Evolutionary conservation across 2,113 vertebrate genomes (phyloP).

Genomic region (Dicentrarchus labrax): DNA sequence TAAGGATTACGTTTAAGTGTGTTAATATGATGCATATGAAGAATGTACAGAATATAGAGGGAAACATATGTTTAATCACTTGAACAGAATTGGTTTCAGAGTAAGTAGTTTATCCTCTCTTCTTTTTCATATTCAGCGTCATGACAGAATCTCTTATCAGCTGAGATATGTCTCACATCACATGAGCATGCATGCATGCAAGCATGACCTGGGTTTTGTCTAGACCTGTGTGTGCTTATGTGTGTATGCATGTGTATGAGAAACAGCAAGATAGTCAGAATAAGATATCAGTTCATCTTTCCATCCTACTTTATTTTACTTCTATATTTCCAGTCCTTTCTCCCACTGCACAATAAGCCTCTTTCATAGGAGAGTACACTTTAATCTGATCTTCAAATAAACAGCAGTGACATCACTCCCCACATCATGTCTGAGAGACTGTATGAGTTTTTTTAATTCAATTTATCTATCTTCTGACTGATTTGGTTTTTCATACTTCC

Average conservation of each 20-base stretch:
- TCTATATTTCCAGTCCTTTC: not conserved
- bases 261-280: not conserved
- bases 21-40: too few species aligned
- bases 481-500: too few species aligned
- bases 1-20: too few species aligned
- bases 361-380: constrained; percentile 29
- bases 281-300: constrained; percentile 46
- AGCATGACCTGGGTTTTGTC: constrained; percentile 62
- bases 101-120: not conserved
- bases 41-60: too few species aligned
- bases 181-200: not conserved
- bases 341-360: constrained; percentile 27
- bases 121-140: not conserved
- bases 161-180: not conserved
- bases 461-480: too few species aligned
- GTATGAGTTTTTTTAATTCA: too few species aligned
- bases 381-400: constrained; percentile 44
- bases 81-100: too few species aligned
- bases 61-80: too few species aligned
- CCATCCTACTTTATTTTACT: not conserved
- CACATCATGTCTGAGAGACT: not conserved
- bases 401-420: constrained; percentile 10
- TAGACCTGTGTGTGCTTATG: constrained; percentile 29
- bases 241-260: not conserved
- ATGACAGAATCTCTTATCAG: not conserved